Percentiles rank a stretch among this genome's conserved stretches.
phyloP scores from a whole-genome alignment of 1,140 invertebrate genomes.

The Caenorhabditis brenneri region DNA sequence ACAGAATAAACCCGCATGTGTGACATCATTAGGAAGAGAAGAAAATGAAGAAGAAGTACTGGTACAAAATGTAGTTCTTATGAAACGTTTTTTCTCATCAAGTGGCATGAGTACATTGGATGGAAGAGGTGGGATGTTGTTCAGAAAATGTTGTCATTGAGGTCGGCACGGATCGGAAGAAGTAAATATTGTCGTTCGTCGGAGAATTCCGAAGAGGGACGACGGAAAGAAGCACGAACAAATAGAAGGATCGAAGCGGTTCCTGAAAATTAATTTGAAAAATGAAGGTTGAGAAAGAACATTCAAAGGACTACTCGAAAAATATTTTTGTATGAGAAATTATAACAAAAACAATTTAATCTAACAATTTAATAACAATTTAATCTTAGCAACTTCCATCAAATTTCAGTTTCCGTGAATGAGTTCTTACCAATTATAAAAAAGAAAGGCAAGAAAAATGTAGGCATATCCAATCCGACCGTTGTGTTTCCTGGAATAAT shows the following conservation, averaged over 20 bases:
- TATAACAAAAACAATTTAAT: no score
- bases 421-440: background rate
- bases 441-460: background rate
- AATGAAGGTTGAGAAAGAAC: no score
- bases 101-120: slow-evolving; percentile 31
- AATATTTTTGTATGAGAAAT: no score
- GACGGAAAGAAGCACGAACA: background rate
- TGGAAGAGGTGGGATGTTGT: background rate
- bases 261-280: background rate
- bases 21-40: slow-evolving; percentile 10
- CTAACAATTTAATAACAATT: no score
- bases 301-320: no score
- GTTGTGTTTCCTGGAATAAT: background rate
- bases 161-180: slow-evolving; percentile 38
- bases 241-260: background rate
- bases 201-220: background rate
- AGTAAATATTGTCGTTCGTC: slow-evolving; percentile 18
- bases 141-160: slow-evolving; percentile 40
- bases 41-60: no score
- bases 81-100: background rate
- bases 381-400: no score
- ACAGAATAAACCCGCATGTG: background rate
- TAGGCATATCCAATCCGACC: background rate
- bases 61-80: background rate
- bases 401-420: background rate